Percentiles rank a stretch among this genome's conserved stretches.
Conservation (phyloP, 2,113 vertebrate species). For the Colinus virginianus region DNA sequence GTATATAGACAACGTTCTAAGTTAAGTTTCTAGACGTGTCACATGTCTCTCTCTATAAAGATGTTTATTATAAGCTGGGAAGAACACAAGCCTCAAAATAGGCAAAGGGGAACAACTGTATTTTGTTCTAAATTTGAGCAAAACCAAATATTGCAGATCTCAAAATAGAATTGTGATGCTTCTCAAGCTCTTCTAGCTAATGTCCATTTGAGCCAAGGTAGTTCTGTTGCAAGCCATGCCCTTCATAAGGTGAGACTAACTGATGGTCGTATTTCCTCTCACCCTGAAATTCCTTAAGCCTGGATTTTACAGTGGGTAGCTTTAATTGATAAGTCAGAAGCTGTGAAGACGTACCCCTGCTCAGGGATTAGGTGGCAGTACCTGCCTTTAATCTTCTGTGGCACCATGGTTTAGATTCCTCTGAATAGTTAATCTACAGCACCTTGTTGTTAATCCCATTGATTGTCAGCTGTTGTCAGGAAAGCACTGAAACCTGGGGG, state of each 20-base stretch:
- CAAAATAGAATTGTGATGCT: neutral
- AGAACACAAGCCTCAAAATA: neutral
- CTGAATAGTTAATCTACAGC: neutral
- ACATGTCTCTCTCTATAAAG: neutral
- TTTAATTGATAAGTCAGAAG: neutral
- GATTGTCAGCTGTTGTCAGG: neutral
- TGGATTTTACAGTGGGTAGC: neutral
- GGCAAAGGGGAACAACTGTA: neutral
- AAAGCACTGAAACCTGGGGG: neutral
- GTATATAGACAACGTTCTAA: neutral
- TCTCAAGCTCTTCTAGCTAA: neutral
- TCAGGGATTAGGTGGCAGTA: neutral
- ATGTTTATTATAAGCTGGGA: neutral
- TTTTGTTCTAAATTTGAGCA: neutral
- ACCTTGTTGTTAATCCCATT: neutral
- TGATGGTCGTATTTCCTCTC: neutral
- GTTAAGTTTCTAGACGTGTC: neutral
- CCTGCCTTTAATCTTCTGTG: neutral
- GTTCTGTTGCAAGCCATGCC: neutral
- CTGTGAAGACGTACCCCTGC: rapidly evolving
- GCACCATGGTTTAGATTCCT: neutral
- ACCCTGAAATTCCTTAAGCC: neutral
- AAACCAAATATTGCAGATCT: neutral
- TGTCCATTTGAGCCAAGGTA: neutral
- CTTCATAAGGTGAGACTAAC: neutral